These are phyloP conservation scores for Brachirus orientalis DNA, from an alignment of 2,113 vertebrate species.

Conservation along the genomic window DNA sequence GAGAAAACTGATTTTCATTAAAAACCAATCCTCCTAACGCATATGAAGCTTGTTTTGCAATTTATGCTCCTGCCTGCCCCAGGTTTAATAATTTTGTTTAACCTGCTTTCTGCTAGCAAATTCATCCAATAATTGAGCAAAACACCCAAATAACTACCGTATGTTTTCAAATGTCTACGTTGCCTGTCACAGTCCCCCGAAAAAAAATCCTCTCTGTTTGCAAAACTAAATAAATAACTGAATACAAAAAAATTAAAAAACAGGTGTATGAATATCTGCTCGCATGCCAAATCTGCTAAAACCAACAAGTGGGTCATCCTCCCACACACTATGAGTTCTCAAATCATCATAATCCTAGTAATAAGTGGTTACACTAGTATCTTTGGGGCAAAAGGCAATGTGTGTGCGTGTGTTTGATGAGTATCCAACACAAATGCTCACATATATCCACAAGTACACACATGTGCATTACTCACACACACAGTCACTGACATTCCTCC, in stretches of 20 bases:
- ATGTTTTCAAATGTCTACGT: too few relatives aligned
- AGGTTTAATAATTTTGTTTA: too few relatives aligned
- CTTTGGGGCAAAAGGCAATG: conserved; percentile 64
- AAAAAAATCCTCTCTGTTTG: neutral
- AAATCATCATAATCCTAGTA: conserved; percentile 46
- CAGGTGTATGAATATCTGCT: neutral
- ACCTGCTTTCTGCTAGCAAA: too few relatives aligned
- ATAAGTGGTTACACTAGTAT: conserved; percentile 43
- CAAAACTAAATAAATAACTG: neutral
- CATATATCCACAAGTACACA: conserved; percentile 24
- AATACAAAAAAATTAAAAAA: neutral
- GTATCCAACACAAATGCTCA: conserved; percentile 66
- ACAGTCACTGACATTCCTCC: conserved; percentile 22
- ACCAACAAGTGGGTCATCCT: conserved; percentile 38
- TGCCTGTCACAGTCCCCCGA: neutral
- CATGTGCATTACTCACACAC: conserved; percentile 8
- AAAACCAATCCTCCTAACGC: too few relatives aligned
- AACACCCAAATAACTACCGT: too few relatives aligned
- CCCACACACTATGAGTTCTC: conserved; percentile 43
- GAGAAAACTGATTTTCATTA: too few relatives aligned
- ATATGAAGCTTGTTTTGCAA: too few relatives aligned
- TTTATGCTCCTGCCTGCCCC: too few relatives aligned
- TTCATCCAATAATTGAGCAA: too few relatives aligned
- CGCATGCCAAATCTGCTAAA: conserved; percentile 22
- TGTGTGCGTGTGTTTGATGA: conserved; percentile 52